Percentiles rank a stretch among this genome's conserved stretches.
Evolutionary conservation across 2,888 invertebrate species (phyloP).

Genomic region (Dryocosmus kuriphilus): DNA sequence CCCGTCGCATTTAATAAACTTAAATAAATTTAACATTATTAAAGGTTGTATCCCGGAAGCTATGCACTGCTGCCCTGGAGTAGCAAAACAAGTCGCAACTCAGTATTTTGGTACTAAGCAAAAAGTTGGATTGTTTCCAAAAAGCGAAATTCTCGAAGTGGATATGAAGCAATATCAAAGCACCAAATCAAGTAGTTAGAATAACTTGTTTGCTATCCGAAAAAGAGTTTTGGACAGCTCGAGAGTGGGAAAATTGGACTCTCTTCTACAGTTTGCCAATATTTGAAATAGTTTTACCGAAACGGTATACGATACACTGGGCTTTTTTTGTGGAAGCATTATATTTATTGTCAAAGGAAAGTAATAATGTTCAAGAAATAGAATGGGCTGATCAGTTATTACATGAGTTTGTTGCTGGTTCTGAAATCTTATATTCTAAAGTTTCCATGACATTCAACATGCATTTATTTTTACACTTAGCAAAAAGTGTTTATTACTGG

Average conservation of each 20-base stretch:
- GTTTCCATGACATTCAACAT: slow-evolving; percentile 43
- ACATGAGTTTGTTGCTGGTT: background rate
- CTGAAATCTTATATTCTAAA: slow-evolving; percentile 7
- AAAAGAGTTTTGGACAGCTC: background rate
- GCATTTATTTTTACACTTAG: slow-evolving; percentile 28
- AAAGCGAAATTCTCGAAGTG: background rate
- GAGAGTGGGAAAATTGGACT: background rate
- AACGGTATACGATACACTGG: background rate
- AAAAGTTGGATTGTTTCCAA: slow-evolving; percentile 16
- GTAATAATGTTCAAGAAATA: background rate
- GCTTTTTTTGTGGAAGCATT: background rate
- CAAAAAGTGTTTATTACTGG: slow-evolving; percentile 41
- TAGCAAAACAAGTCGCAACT: slow-evolving; percentile 37
- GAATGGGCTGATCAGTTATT: background rate
- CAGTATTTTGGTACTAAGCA: background rate
- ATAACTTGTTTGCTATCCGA: background rate
- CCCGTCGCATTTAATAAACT: slow-evolving; percentile 39
- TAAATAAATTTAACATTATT: slow-evolving; percentile 44
- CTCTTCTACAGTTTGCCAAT: background rate
- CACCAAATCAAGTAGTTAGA: background rate
- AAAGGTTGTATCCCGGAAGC: slow-evolving; percentile 44
- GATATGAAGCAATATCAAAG: background rate
- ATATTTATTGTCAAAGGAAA: background rate
- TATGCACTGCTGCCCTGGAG: slow-evolving; percentile 40
- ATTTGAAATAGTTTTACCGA: background rate